Percentiles rank a stretch among this genome's conserved stretches.
Evolutionary conservation across 2,797 vertebrate genomes (phyloP).

Genomic region (Chaenodraco wilsoni): DNA sequence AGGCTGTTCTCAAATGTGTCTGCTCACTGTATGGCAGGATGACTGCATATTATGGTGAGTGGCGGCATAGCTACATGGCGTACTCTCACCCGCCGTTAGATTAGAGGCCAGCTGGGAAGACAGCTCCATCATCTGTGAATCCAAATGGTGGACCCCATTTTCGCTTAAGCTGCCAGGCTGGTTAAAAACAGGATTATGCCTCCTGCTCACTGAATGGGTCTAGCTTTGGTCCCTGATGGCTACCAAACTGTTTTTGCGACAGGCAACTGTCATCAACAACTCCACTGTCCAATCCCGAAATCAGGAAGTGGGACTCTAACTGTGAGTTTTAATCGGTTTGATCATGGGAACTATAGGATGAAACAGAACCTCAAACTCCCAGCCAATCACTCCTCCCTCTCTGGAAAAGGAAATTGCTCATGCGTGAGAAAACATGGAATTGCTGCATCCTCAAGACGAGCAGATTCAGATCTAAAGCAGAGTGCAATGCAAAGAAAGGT

Average conservation of each 20-base stretch:
- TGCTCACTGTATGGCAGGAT: slow-evolving; percentile 52
- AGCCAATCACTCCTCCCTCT: slow-evolving; percentile 16
- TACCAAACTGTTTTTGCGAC: slow-evolving; percentile 66
- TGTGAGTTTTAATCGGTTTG: slow-evolving; percentile 27
- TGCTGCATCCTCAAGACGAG: slow-evolving; percentile 18
- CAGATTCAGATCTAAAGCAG: slow-evolving; percentile 25
- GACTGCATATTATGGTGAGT: slow-evolving; percentile 59
- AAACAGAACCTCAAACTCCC: slow-evolving; percentile 10
- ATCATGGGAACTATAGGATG: slow-evolving; percentile 10
- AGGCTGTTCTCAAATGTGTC: slow-evolving; percentile 53
- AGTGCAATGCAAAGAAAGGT: slow-evolving; percentile 18
- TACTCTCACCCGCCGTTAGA: slow-evolving; percentile 69
- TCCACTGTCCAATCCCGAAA: slow-evolving; percentile 38
- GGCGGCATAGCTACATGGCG: slow-evolving; percentile 51
- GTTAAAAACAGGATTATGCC: slow-evolving; percentile 80
- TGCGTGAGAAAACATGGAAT: slow-evolving; percentile 15
- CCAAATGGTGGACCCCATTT: slow-evolving; percentile 80
- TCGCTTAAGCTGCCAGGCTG: slow-evolving; percentile 78
- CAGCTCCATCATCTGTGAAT: slow-evolving; percentile 78
- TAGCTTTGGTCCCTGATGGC: slow-evolving; percentile 68
- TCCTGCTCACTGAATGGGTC: slow-evolving; percentile 73
- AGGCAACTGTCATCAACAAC: slow-evolving; percentile 57
- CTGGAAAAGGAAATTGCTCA: slow-evolving; percentile 8
- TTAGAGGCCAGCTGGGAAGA: slow-evolving; percentile 81
- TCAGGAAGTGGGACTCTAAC: slow-evolving; percentile 33